Evolutionary conservation across 2,113 vertebrate species (phyloP).

Genomic region (Pomatostomus ruficeps): DNA sequence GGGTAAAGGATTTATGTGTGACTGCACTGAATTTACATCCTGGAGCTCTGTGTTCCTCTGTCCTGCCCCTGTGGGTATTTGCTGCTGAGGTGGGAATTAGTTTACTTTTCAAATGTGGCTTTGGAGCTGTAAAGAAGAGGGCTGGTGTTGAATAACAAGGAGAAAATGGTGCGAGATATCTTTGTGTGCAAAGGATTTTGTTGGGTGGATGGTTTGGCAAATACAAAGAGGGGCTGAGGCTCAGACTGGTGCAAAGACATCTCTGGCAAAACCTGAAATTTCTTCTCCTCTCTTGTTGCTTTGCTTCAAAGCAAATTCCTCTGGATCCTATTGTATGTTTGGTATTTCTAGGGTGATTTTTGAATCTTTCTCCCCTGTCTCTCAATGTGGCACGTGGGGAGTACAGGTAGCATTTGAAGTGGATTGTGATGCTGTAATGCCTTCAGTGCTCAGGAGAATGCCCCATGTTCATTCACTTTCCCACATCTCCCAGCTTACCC

Average conservation of each 20-base stretch:
- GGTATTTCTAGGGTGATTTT: not conserved
- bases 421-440: not conserved
- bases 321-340: not conserved
- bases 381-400: fast-evolving
- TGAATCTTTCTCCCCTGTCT: not conserved
- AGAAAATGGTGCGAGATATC: not conserved
- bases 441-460: not conserved
- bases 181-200: not conserved
- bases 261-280: not conserved
- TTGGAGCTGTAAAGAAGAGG: not conserved
- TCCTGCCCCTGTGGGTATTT: not conserved
- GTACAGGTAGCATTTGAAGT: not conserved
- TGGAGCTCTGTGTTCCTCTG: not conserved
- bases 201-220: not conserved
- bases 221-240: not conserved
- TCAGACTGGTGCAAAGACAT: not conserved
- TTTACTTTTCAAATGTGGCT: not conserved
- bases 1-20: not conserved
- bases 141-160: not conserved
- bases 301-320: not conserved
- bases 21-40: not conserved
- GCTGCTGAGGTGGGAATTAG: not conserved
- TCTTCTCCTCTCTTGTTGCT: not conserved
- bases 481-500: not conserved
- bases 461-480: not conserved